phyloP scores from a whole-genome alignment of 2,888 invertebrate species.

The Cryptophagus acutangulus region DNA sequence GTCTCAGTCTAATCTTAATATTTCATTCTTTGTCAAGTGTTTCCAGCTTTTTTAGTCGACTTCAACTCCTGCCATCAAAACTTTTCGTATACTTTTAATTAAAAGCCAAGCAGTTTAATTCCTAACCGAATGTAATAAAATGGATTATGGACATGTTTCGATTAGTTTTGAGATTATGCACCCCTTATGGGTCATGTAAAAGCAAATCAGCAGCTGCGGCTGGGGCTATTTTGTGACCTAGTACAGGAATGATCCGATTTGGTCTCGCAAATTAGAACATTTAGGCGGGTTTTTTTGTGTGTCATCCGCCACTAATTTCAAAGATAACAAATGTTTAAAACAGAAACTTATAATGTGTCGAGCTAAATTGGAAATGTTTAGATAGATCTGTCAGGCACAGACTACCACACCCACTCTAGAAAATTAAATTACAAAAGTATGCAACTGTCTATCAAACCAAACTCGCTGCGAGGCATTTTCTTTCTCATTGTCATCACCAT shows the following conservation, averaged over 20 bases:
- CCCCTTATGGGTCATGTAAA: no score
- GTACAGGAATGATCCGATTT: no score
- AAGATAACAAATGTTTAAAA: conserved; percentile 11
- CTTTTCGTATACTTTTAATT: background rate
- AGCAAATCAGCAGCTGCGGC: conserved; percentile 31
- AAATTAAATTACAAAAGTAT: conserved; percentile 35
- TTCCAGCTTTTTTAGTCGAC: no score
- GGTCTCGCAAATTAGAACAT: no score
- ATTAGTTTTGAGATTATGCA: conserved; percentile 37
- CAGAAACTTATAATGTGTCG: conserved; percentile 18
- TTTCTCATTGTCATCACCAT: no score
- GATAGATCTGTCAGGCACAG: conserved; percentile 33
- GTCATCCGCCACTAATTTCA: conserved; percentile 5
- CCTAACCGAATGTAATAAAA: background rate
- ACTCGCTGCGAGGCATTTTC: no score
- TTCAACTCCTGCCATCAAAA: no score
- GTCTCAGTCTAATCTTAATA: conserved; percentile 40
- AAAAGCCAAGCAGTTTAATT: background rate
- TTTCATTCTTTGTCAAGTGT: conserved; percentile 30
- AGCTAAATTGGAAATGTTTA: conserved; percentile 31
- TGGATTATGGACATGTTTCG: conserved; percentile 19
- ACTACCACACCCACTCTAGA: conserved; percentile 30
- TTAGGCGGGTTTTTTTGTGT: no score
- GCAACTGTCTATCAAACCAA: no score
- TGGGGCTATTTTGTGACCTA: no score